A percentile compares a stretch with the other conserved stretches of the same genome.
phyloP scores from a whole-genome alignment of 2,113 vertebrate species.

The Origma solitaria region DNA sequence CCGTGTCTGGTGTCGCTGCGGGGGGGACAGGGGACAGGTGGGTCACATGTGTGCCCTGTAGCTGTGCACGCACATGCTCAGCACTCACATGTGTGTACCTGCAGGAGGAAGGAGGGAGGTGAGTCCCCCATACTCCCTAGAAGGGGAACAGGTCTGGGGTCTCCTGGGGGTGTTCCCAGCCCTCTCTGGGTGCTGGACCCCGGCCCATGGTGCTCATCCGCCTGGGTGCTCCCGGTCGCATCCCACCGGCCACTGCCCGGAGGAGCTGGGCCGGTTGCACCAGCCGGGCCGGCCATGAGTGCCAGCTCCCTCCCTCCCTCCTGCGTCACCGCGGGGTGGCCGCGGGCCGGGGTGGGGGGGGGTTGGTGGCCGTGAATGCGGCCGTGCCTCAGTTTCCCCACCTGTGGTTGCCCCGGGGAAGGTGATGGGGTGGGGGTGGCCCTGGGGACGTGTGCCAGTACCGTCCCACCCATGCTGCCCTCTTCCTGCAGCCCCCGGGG shows the following conservation, averaged over 20 bases:
- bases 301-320: background rate
- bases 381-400: background rate
- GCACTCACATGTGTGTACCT: background rate
- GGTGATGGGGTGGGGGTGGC: background rate
- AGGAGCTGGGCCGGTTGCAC: constrained; percentile 16
- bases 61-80: background rate
- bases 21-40: too few species aligned
- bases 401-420: background rate
- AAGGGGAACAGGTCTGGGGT: background rate
- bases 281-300: background rate
- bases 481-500: background rate
- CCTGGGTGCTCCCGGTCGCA: background rate
- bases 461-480: accelerated
- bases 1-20: background rate
- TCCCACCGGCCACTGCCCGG: background rate
- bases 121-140: too few species aligned
- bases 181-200: background rate
- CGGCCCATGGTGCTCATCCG: accelerated
- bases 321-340: background rate
- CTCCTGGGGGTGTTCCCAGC: background rate
- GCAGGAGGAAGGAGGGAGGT: background rate
- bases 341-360: background rate
- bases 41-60: accelerated
- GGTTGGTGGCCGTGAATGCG: background rate
- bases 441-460: accelerated